A percentile compares a stretch with the other conserved stretches of the same genome.
phyloP scores from a whole-genome alignment of 2,888 invertebrate genomes.

The Periphyllus acericola region DNA sequence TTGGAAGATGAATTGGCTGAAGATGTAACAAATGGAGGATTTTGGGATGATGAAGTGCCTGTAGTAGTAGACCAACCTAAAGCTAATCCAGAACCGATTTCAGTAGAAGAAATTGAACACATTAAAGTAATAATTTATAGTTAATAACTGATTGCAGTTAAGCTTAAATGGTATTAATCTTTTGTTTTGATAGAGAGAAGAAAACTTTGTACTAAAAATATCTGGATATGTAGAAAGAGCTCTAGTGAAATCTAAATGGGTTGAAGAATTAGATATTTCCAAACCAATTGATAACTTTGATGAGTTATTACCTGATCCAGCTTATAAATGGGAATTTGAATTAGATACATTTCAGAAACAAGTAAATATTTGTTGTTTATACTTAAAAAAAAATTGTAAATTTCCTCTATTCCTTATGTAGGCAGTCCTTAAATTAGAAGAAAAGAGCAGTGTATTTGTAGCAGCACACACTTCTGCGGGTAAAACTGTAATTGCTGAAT shows the following conservation, averaged over 20 bases:
- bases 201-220: conserved; percentile 76
- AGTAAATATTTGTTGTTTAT: conserved; percentile 66
- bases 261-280: conserved; percentile 84
- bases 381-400: conserved; percentile 14
- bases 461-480: conserved; percentile 99
- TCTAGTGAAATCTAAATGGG: conserved; percentile 80
- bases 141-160: background rate
- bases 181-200: conserved; percentile 64
- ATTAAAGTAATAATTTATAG: conserved; percentile 35
- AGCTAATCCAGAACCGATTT: conserved; percentile 32
- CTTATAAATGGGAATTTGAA: conserved; percentile 88
- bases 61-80: background rate
- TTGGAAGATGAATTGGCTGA: conserved; percentile 46
- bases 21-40: conserved; percentile 32
- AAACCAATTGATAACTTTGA: conserved; percentile 84
- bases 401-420: conserved; percentile 65
- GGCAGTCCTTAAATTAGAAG: conserved; percentile 93
- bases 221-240: conserved; percentile 69
- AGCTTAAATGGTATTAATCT: background rate
- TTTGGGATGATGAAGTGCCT: conserved; percentile 57
- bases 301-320: conserved; percentile 83
- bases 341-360: conserved; percentile 97
- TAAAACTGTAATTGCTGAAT: conserved; percentile 99
- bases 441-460: conserved; percentile 95
- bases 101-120: conserved; percentile 46